Conservation (phyloP, 2,113 vertebrate genomes). For the Calyptomena viridis region DNA sequence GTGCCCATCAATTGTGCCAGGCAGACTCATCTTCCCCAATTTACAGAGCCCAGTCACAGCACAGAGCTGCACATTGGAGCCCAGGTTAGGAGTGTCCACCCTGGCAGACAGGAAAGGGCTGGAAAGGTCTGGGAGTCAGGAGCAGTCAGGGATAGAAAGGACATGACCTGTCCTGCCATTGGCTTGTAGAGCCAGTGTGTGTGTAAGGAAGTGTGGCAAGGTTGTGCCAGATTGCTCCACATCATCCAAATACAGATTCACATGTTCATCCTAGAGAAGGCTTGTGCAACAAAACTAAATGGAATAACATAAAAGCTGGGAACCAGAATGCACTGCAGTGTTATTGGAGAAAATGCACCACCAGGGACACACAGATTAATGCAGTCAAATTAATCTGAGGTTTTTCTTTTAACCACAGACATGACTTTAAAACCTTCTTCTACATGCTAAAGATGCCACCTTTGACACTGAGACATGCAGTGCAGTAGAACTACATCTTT, state of each 20-base stretch:
- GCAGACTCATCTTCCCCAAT: not conserved
- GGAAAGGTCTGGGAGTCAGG: not conserved
- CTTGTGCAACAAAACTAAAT: conserved; percentile 11
- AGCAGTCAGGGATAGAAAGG: not conserved
- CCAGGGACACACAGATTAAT: not conserved
- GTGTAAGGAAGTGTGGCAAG: not conserved
- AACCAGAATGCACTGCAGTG: not conserved
- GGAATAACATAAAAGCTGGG: not conserved
- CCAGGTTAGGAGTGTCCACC: not conserved
- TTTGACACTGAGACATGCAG: not conserved
- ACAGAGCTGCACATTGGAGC: not conserved
- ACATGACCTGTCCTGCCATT: not conserved
- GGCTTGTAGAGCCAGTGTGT: not conserved
- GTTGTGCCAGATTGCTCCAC: conserved; percentile 17
- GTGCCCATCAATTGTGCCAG: not conserved
- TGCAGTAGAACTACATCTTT: not conserved
- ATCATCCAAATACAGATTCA: not conserved
- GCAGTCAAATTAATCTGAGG: not conserved
- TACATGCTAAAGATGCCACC: not conserved
- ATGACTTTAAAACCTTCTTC: not conserved
- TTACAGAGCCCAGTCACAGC: not conserved
- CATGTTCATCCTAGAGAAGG: not conserved
- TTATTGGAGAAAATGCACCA: not conserved
- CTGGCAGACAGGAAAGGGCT: not conserved
- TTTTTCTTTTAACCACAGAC: not conserved